Evolutionary conservation across 2,113 vertebrate genomes (phyloP).

Genomic region (Macrotis lagotis): DNA sequence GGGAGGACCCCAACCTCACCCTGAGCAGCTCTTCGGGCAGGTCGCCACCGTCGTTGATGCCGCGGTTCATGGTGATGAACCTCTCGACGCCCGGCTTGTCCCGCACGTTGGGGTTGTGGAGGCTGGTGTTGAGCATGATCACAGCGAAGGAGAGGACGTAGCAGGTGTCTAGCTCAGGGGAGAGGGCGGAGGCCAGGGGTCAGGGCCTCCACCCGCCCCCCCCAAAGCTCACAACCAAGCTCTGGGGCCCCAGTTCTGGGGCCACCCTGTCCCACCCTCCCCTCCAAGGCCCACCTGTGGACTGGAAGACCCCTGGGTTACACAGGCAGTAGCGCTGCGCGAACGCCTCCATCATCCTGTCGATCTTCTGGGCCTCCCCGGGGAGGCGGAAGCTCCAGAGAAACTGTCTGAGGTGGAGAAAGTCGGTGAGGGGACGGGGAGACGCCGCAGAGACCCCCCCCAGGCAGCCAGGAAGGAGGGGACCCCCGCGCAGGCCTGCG

Average conservation of each 20-base stretch:
- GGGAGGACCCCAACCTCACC: constrained; percentile 85
- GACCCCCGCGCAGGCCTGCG: accelerated
- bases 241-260: no score
- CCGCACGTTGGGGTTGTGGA: constrained; percentile 93
- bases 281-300: constrained; percentile 83
- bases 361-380: constrained; percentile 95
- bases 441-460: no score
- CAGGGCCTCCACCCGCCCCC: no score
- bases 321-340: constrained; percentile 94
- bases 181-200: background rate
- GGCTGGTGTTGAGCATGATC: constrained; percentile 96
- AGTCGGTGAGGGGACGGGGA: accelerated
- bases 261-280: background rate
- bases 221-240: no score
- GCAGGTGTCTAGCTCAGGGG: constrained; percentile 87
- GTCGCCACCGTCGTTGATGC: constrained; percentile 94
- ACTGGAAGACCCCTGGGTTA: constrained; percentile 93
- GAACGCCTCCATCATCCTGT: constrained; percentile 96
- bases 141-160: constrained; percentile 94
- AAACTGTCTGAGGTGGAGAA: constrained; percentile 86
- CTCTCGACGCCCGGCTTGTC: constrained; percentile 91
- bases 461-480: background rate
- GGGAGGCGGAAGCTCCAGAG: constrained; percentile 96
- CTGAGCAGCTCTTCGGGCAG: constrained; percentile 92
- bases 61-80: constrained; percentile 94